phyloP scores from a whole-genome alignment of 2,797 vertebrate species.

The Carapus acus region DNA sequence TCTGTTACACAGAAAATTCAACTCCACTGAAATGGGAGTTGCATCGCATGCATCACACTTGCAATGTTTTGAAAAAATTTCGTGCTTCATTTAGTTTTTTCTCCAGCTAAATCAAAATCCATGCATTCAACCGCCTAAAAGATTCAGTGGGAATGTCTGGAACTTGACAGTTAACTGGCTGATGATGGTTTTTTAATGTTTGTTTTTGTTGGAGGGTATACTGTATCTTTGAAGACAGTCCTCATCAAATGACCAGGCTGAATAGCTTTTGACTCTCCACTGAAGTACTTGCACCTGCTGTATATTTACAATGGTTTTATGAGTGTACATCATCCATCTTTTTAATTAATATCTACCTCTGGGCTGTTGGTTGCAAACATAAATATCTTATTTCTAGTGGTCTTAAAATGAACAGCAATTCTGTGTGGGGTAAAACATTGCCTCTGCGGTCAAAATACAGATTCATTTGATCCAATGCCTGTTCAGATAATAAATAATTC shows the following conservation, averaged over 20 bases:
- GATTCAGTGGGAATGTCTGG: constrained; percentile 18
- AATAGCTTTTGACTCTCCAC: constrained; percentile 14
- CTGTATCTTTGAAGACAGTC: constrained; percentile 28
- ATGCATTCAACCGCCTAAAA: too few relatives aligned
- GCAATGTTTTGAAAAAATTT: constrained; percentile 7
- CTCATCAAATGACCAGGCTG: constrained; percentile 20
- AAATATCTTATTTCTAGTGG: constrained; percentile 41
- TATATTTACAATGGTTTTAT: constrained; percentile 36
- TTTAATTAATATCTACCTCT: constrained; percentile 73
- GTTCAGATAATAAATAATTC: constrained; percentile 56
- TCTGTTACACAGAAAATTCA: constrained; percentile 30
- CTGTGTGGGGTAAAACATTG: constrained; percentile 43
- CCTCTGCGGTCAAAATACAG: constrained; percentile 48
- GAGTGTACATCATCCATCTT: constrained; percentile 45
- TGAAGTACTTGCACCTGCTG: constrained; percentile 2
- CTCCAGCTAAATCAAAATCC: too few relatives aligned
- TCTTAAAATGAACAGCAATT: constrained; percentile 36
- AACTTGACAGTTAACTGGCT: constrained; percentile 12
- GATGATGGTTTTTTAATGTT: constrained; percentile 9
- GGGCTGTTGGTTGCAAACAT: constrained; percentile 64
- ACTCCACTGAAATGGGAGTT: constrained; percentile 27
- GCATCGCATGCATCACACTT: constrained; percentile 26
- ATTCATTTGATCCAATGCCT: constrained; percentile 46
- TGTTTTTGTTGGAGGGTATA: constrained; percentile 27
- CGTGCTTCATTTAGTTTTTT: too few relatives aligned